These are phyloP conservation scores for Platyscapa corneri DNA, from an alignment of 1,140 invertebrate genomes.

Conservation along the genomic window DNA sequence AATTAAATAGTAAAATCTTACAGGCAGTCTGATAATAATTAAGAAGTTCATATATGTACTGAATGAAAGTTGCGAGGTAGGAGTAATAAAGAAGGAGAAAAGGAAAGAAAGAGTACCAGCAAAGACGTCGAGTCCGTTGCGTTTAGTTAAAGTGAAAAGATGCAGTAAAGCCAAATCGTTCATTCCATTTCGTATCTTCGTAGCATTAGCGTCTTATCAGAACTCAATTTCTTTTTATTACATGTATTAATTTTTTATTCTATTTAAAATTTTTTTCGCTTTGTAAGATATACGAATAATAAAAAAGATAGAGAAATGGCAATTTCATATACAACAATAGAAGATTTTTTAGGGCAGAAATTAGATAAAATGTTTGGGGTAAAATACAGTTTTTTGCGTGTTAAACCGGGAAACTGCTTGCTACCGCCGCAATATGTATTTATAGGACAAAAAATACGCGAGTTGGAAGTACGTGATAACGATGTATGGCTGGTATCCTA, in stretches of 20 bases:
- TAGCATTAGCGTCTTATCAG: constrained; percentile 6
- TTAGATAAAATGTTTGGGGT: constrained; percentile 81
- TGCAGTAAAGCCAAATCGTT: constrained; percentile 20
- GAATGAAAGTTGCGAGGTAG: constrained; percentile 16
- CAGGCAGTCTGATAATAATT: neutral
- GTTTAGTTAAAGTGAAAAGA: constrained; percentile 43
- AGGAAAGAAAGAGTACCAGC: constrained; percentile 8
- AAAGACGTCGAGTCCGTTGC: neutral
- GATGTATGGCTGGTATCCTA: constrained; percentile 89
- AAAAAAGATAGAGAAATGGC: constrained; percentile 34
- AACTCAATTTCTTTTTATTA: too few species aligned
- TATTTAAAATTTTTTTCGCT: too few species aligned
- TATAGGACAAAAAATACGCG: constrained; percentile 80
- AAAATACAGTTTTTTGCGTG: constrained; percentile 81
- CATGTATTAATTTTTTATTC: too few species aligned
- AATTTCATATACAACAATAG: constrained; percentile 72
- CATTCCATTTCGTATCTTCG: constrained; percentile 33
- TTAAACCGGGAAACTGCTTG: constrained; percentile 80
- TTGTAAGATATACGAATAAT: too few species aligned
- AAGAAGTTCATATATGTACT: neutral
- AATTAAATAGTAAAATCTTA: neutral
- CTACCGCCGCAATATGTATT: constrained; percentile 80
- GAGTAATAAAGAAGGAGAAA: constrained; percentile 31
- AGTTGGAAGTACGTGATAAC: constrained; percentile 79
- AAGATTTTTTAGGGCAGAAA: constrained; percentile 76